Evolutionary conservation across 2,113 vertebrate species (phyloP).

Genomic region (Cisticola juncidis): DNA sequence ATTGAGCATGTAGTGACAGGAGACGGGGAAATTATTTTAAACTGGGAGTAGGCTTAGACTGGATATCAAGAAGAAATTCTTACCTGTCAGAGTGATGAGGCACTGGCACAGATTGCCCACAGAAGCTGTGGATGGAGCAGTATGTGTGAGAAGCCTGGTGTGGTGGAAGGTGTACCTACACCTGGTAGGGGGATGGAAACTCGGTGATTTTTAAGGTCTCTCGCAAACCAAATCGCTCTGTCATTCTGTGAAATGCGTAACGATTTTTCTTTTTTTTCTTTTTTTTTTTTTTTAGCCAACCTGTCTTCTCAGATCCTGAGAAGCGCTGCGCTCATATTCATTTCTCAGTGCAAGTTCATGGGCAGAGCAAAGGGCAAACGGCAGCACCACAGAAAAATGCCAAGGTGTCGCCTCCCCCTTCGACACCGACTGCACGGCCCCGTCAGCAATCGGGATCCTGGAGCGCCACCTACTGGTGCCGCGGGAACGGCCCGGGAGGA

Average conservation of each 20-base stretch:
- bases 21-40: background rate
- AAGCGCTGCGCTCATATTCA: too few species aligned
- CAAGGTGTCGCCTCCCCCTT: background rate
- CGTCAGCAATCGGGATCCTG: background rate
- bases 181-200: background rate
- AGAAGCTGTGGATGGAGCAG: background rate
- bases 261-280: background rate
- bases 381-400: fast-evolving
- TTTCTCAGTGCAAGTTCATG: background rate
- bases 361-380: background rate
- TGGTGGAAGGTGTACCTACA: background rate
- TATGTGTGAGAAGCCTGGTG: background rate
- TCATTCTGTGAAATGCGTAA: background rate
- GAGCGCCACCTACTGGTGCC: conserved; percentile 35
- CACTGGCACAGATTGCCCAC: background rate
- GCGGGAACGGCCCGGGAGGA: background rate
- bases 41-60: background rate
- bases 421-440: fast-evolving
- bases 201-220: background rate
- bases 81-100: background rate
- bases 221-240: background rate
- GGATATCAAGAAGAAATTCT: background rate
- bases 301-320: background rate
- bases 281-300: background rate
- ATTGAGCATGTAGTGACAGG: fast-evolving